Conservation (phyloP, 2,113 vertebrate genomes). For the Lanius ludovicianus region DNA sequence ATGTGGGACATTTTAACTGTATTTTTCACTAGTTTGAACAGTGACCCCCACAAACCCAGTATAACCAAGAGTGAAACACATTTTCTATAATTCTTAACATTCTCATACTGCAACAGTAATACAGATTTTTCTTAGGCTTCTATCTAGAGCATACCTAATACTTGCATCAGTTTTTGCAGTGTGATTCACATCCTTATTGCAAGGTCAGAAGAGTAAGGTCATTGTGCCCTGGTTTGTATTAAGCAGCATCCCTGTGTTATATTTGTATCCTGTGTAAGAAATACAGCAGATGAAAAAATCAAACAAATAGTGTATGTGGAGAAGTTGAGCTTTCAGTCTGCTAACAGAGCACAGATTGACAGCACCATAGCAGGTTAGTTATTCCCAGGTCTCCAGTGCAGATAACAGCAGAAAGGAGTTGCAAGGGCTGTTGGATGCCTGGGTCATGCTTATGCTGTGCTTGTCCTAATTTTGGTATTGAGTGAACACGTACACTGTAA, state of each 20-base stretch:
- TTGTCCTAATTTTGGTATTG: not conserved
- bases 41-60: not conserved
- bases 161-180: not conserved
- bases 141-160: not conserved
- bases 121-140: not conserved
- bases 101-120: not conserved
- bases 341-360: not conserved
- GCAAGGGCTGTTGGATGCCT: not conserved
- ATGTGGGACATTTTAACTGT: not conserved
- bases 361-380: not conserved
- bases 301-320: not conserved
- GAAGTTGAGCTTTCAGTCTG: not conserved
- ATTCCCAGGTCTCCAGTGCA: not conserved
- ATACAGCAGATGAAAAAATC: not conserved
- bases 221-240: not conserved
- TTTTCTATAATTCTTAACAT: not conserved
- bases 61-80: not conserved
- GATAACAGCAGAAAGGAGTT: not conserved
- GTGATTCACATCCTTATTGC: not conserved
- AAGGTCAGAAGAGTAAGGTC: not conserved
- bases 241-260: not conserved
- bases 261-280: not conserved
- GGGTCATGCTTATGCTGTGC: not conserved
- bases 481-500: accelerated
- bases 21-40: not conserved